These are phyloP conservation scores for Decapterus maruadsi DNA, from an alignment of 2,797 vertebrate genomes.

Conservation along the genomic window DNA sequence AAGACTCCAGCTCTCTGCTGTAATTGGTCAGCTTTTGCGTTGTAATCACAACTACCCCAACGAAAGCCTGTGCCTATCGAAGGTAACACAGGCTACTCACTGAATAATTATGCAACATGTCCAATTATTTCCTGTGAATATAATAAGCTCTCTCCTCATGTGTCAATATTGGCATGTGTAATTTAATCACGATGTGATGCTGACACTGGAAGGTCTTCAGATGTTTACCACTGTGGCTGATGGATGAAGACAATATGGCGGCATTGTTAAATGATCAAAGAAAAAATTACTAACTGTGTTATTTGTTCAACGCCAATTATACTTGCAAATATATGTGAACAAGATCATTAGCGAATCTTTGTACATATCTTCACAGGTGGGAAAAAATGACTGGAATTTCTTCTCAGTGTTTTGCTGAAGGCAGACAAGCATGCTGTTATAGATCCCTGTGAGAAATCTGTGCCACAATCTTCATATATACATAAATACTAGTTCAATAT, in stretches of 20 bases:
- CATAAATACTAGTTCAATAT: neutral
- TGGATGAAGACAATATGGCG: slow-evolving; percentile 6
- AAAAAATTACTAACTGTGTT: slow-evolving; percentile 18
- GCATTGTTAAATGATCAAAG: slow-evolving; percentile 37
- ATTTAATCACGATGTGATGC: slow-evolving; percentile 36
- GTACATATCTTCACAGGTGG: slow-evolving; percentile 7
- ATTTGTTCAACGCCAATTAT: slow-evolving; percentile 41
- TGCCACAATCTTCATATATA: neutral
- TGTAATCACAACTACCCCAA: slow-evolving; percentile 69
- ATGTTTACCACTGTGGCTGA: slow-evolving; percentile 31
- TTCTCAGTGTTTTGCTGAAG: slow-evolving; percentile 1
- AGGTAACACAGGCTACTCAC: slow-evolving; percentile 58
- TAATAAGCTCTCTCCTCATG: slow-evolving; percentile 33
- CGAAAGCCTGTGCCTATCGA: slow-evolving; percentile 31
- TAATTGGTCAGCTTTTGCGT: slow-evolving; percentile 65
- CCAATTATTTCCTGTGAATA: slow-evolving; percentile 53
- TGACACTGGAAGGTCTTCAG: slow-evolving; percentile 10
- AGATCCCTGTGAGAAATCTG: neutral
- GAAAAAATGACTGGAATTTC: slow-evolving; percentile 13
- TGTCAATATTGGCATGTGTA: slow-evolving; percentile 56
- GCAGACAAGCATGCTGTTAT: neutral
- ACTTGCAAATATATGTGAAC: neutral
- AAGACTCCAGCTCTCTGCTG: slow-evolving; percentile 39
- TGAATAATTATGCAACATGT: slow-evolving; percentile 66
- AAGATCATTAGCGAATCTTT: slow-evolving; percentile 34